These are phyloP conservation scores for Hermaeophaga mercurialis DNA, from an alignment of 2,888 invertebrate species.

Conservation along the genomic window DNA sequence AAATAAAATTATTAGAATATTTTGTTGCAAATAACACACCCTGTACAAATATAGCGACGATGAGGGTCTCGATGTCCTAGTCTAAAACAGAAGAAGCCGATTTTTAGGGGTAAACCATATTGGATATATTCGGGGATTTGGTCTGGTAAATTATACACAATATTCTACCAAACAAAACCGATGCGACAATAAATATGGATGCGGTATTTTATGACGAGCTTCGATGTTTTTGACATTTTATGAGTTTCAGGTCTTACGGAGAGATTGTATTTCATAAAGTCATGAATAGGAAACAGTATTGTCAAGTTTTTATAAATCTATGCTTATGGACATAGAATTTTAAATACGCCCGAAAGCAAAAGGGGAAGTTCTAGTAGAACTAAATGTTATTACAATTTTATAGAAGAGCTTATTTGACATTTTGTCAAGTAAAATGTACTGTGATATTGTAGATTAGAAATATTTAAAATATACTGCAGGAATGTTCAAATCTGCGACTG, in stretches of 20 bases:
- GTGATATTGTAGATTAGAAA: too few relatives aligned
- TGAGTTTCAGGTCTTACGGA: constrained; percentile 8
- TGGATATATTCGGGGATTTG: constrained; percentile 51
- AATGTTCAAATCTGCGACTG: too few relatives aligned
- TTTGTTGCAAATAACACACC: too few relatives aligned
- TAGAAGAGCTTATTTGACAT: too few relatives aligned
- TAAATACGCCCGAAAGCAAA: too few relatives aligned
- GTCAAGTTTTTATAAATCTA: too few relatives aligned
- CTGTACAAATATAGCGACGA: neutral
- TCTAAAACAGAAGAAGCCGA: constrained; percentile 45
- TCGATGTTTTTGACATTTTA: constrained; percentile 29
- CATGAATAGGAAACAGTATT: constrained; percentile 12
- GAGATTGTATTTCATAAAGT: constrained; percentile 13
- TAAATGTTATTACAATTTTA: too few relatives aligned
- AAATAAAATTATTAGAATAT: too few relatives aligned
- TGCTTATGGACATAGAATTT: too few relatives aligned
- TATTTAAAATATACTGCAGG: too few relatives aligned
- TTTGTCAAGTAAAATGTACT: too few relatives aligned
- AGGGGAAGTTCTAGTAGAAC: too few relatives aligned
- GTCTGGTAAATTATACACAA: constrained; percentile 53
- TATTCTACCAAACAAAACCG: constrained; percentile 42
- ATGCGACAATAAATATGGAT: constrained; percentile 45
- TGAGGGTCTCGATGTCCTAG: constrained; percentile 3
- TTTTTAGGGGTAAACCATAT: constrained; percentile 46
- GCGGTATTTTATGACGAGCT: constrained; percentile 34